phyloP scores from a whole-genome alignment of 2,888 invertebrate species.

The Ephialtes manifestator region DNA sequence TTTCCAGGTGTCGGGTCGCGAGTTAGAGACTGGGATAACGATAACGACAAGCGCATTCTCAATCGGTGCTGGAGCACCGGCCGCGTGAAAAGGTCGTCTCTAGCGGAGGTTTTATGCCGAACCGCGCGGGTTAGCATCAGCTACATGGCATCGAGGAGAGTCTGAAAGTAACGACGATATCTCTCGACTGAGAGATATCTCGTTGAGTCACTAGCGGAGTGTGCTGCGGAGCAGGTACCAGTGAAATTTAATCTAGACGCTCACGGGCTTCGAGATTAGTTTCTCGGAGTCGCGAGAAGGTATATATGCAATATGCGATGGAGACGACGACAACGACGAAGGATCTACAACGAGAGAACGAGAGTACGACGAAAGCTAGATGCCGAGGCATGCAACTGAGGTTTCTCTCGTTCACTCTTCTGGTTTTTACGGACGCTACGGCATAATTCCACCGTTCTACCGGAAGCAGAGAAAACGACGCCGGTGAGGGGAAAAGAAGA shows the following conservation, averaged over 20 bases:
- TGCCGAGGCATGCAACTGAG: constrained; percentile 6
- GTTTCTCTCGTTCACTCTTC: constrained; percentile 56
- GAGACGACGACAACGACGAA: not conserved
- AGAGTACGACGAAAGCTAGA: constrained; percentile 5
- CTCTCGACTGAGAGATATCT: constrained; percentile 57
- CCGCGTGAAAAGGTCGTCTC: not conserved
- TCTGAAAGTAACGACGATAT: constrained; percentile 64
- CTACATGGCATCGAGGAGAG: not conserved
- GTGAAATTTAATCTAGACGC: constrained; percentile 68
- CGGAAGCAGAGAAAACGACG: constrained; percentile 50
- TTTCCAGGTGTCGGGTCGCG: not conserved
- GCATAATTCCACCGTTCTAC: constrained; percentile 54
- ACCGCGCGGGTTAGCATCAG: not conserved
- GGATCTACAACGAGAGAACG: not conserved
- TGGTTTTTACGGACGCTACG: constrained; percentile 60
- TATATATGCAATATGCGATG: constrained; percentile 8
- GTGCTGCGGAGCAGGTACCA: constrained; percentile 40
- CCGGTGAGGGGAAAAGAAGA: not conserved
- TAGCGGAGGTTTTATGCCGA: not conserved
- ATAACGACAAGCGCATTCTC: constrained; percentile 38
- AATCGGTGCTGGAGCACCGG: constrained; percentile 15
- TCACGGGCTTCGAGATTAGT: constrained; percentile 68
- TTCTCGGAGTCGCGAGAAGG: constrained; percentile 55
- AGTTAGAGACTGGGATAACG: constrained; percentile 16
- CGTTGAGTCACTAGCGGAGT: constrained; percentile 40